These are phyloP conservation scores for Carduelis carduelis DNA, from an alignment of 2,797 vertebrate genomes.

Conservation along the genomic window DNA sequence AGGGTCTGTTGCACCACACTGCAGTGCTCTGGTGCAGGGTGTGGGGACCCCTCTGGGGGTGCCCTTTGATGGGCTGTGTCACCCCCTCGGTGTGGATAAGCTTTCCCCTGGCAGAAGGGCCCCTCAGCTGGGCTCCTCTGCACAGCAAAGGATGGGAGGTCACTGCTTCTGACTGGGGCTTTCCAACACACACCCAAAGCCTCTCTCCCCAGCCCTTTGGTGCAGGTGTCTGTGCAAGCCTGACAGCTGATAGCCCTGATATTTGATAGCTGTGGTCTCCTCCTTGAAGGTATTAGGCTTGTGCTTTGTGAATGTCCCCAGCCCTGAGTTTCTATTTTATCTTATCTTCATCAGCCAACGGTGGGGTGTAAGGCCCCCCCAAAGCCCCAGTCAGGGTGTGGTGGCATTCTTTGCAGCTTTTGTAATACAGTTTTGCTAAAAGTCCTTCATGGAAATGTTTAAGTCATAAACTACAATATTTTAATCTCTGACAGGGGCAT, in stretches of 20 bases:
- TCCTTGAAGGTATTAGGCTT: fast-evolving
- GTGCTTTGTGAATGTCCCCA: background rate
- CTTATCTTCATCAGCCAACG: background rate
- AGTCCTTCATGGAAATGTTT: background rate
- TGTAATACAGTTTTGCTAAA: background rate
- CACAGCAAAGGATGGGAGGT: fast-evolving
- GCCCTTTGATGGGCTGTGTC: too few relatives aligned
- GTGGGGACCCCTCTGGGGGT: background rate
- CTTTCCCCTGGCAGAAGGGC: background rate
- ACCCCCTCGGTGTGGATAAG: background rate
- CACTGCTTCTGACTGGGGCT: too few relatives aligned
- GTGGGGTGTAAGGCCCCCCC: background rate
- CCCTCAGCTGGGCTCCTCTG: background rate
- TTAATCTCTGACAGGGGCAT: background rate
- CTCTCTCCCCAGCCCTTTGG: background rate
- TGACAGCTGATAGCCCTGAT: background rate
- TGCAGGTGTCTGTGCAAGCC: fast-evolving
- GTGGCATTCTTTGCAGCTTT: background rate
- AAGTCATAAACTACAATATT: background rate
- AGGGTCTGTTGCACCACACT: background rate
- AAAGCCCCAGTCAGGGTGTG: background rate
- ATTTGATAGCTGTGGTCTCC: background rate
- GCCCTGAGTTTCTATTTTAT: background rate
- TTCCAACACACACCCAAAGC: too few relatives aligned
- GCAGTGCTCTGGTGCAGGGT: background rate